A percentile compares a stretch with the other conserved stretches of the same genome.
Evolutionary conservation across 35 echinoderm and acorn worm species (phyloP).

Genomic region (Patiria miniata): DNA sequence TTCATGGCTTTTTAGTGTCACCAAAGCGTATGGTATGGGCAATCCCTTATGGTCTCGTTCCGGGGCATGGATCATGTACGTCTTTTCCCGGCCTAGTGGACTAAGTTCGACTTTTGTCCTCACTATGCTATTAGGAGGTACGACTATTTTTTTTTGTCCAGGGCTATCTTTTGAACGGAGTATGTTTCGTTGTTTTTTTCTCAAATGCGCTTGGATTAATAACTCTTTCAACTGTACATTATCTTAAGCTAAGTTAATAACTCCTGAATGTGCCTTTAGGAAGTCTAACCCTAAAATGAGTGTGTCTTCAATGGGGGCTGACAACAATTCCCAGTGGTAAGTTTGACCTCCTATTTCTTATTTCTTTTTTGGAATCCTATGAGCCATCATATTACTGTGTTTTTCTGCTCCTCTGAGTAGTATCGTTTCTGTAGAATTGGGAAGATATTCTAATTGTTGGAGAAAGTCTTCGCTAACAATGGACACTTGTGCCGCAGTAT

Average conservation of each 20-base stretch:
- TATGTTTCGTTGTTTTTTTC: not conserved
- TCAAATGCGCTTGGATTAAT: not conserved
- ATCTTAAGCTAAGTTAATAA: too few species aligned
- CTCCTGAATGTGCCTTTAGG: too few species aligned
- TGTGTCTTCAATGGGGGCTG: too few species aligned
- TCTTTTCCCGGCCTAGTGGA: not conserved
- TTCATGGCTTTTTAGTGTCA: not conserved
- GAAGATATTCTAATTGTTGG: not conserved
- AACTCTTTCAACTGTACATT: not conserved
- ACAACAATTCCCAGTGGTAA: too few species aligned
- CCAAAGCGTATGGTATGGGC: not conserved
- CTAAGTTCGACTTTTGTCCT: not conserved
- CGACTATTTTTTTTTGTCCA: not conserved
- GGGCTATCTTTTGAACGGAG: not conserved
- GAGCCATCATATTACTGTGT: not conserved
- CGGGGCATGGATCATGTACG: not conserved
- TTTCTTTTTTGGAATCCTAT: too few species aligned
- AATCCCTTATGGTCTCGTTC: not conserved
- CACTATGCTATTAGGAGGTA: not conserved
- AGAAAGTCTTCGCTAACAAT: not conserved
- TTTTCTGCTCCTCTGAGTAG: not conserved
- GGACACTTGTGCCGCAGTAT: too few species aligned
- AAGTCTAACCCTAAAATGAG: too few species aligned
- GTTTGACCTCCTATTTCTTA: too few species aligned
- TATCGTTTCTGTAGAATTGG: not conserved